Evolutionary conservation across 2,113 vertebrate genomes (phyloP).

Genomic region (Burhinus oedicnemus): DNA sequence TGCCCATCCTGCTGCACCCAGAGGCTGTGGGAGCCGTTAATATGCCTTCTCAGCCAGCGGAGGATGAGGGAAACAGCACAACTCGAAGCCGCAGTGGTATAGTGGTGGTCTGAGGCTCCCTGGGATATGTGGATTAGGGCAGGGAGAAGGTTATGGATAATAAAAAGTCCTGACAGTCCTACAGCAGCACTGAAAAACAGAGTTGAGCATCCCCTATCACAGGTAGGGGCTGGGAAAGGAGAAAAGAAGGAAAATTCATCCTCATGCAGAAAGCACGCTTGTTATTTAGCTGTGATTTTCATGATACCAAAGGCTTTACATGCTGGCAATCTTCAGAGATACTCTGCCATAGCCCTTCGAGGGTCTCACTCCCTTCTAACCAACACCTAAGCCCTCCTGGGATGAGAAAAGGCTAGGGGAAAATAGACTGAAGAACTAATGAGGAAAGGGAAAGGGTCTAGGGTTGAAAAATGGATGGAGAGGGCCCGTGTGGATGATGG

Average conservation of each 20-base stretch:
- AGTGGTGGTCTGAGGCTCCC: background rate
- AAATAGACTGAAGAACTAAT: background rate
- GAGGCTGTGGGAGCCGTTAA: background rate
- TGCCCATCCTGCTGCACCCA: background rate
- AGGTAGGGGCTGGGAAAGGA: background rate
- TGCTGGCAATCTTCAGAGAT: background rate
- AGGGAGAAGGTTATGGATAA: background rate
- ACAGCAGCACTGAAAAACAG: background rate
- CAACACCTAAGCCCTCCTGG: background rate
- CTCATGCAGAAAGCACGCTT: background rate
- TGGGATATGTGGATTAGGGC: background rate
- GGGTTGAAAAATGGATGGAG: background rate
- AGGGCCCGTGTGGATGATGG: fast-evolving
- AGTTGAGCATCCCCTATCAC: background rate
- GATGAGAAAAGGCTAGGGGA: background rate
- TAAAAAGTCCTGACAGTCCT: background rate
- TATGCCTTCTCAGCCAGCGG: background rate
- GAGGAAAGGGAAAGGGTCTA: background rate
- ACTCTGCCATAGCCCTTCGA: background rate
- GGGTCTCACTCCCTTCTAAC: background rate
- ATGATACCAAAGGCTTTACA: background rate
- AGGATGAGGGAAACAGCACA: background rate
- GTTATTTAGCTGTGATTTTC: background rate
- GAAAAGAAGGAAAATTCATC: background rate
- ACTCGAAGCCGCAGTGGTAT: background rate